A percentile compares a stretch with the other conserved stretches of the same genome.
phyloP scores from a whole-genome alignment of 2,888 invertebrate genomes.

The Petrolisthes cinctipes region DNA sequence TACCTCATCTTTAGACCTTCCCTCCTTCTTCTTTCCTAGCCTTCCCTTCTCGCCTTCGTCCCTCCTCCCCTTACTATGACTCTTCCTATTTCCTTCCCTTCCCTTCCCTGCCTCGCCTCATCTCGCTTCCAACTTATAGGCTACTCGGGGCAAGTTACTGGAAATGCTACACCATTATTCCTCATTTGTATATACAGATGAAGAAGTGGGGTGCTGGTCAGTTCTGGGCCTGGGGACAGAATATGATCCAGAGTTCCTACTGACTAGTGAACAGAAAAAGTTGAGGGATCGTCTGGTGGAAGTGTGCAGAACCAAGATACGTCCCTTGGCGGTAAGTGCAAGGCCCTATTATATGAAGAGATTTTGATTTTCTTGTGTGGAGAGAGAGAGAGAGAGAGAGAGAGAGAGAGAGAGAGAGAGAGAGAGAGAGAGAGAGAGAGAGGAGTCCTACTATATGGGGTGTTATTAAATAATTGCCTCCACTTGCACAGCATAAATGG shows the following conservation, averaged over 20 bases:
- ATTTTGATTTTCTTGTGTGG: too few species aligned
- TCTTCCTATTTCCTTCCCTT: not conserved
- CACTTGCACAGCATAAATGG: too few species aligned
- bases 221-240: slow-evolving; percentile 49
- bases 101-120: not conserved
- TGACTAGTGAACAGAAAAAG: slow-evolving; percentile 52
- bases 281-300: slow-evolving; percentile 42
- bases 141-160: not conserved
- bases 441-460: too few species aligned
- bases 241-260: slow-evolving; percentile 57
- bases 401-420: too few species aligned
- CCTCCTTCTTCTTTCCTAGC: not conserved
- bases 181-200: slow-evolving; percentile 18
- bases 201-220: slow-evolving; percentile 56
- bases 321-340: slow-evolving; percentile 45
- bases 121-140: not conserved
- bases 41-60: not conserved
- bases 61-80: not conserved
- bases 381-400: too few species aligned
- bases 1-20: too few species aligned
- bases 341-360: too few species aligned
- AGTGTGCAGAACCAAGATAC: slow-evolving; percentile 46
- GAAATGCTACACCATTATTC: not conserved
- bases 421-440: too few species aligned
- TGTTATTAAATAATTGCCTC: too few species aligned